A percentile compares a stretch with the other conserved stretches of the same genome.
phyloP scores from a whole-genome alignment of 2,797 vertebrate genomes.

The Chanos chanos region DNA sequence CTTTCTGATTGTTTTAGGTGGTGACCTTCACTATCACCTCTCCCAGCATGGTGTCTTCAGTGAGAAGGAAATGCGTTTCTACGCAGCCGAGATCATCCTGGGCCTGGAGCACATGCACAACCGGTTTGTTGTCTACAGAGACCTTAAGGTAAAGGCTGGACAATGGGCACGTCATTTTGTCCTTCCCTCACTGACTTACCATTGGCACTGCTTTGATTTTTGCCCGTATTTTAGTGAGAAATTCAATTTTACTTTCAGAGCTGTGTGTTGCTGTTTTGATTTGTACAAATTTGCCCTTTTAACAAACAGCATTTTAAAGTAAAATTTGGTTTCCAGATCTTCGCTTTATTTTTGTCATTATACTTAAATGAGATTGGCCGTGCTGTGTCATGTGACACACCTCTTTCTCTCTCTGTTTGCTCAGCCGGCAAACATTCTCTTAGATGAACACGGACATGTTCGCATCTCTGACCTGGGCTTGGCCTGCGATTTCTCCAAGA shows the following conservation, averaged over 20 bases:
- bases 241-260: too few species aligned
- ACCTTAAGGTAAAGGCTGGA: conserved; percentile 82
- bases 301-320: too few species aligned
- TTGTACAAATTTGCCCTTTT: too few species aligned
- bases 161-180: background rate
- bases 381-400: conserved; percentile 17
- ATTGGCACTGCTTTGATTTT: too few species aligned
- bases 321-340: too few species aligned
- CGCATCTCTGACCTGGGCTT: conserved; percentile 96
- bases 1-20: conserved; percentile 70
- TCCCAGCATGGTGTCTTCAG: conserved; percentile 97
- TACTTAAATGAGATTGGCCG: conserved; percentile 23
- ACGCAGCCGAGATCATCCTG: conserved; percentile 94
- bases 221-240: too few species aligned
- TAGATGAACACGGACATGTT: conserved; percentile 93
- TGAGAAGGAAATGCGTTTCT: conserved; percentile 97
- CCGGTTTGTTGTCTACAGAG: conserved; percentile 94
- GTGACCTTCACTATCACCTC: conserved; percentile 96
- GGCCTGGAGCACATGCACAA: conserved; percentile 98
- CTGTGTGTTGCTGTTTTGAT: too few species aligned
- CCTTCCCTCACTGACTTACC: too few species aligned
- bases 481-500: conserved; percentile 97
- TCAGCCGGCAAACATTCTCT: conserved; percentile 93
- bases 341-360: too few species aligned
- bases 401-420: conserved; percentile 5